These are phyloP conservation scores for Operophtera brumata DNA, from an alignment of 2,888 invertebrate genomes.

Conservation along the genomic window DNA sequence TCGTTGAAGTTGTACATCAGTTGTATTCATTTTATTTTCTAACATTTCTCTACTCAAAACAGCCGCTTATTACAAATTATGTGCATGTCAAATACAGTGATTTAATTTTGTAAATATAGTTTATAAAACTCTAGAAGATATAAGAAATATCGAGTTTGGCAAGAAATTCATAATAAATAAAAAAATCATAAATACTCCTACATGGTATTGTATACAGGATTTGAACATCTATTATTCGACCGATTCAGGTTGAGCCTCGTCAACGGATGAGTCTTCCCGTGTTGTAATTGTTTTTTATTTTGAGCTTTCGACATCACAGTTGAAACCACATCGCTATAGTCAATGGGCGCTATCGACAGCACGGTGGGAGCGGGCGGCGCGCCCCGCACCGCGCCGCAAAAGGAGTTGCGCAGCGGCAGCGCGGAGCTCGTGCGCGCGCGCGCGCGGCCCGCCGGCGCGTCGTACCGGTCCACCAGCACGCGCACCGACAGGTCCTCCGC, in stretches of 20 bases:
- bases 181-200: constrained; percentile 81
- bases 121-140: constrained; percentile 80
- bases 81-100: constrained; percentile 77
- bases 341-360: constrained; percentile 62
- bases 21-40: constrained; percentile 77
- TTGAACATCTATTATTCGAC: constrained; percentile 86
- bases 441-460: constrained; percentile 55
- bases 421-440: constrained; percentile 57
- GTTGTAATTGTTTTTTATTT: constrained; percentile 91
- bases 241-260: constrained; percentile 91
- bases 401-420: constrained; percentile 44
- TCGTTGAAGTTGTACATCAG: constrained; percentile 73
- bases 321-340: constrained; percentile 81
- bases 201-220: constrained; percentile 95
- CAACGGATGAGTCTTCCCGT: constrained; percentile 95
- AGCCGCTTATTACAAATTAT: constrained; percentile 73
- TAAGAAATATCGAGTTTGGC: constrained; percentile 80
- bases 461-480: constrained; percentile 88
- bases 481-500: constrained; percentile 84
- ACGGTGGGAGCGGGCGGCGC: constrained; percentile 63
- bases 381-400: constrained; percentile 47
- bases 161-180: constrained; percentile 79
- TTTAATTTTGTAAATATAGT: constrained; percentile 78
- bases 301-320: constrained; percentile 86
- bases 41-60: constrained; percentile 75